Evolutionary conservation across 2,888 invertebrate genomes (phyloP), one percentile per base, ranked within the genome.

Genomic region (Subacronicta megacephala): DNA sequence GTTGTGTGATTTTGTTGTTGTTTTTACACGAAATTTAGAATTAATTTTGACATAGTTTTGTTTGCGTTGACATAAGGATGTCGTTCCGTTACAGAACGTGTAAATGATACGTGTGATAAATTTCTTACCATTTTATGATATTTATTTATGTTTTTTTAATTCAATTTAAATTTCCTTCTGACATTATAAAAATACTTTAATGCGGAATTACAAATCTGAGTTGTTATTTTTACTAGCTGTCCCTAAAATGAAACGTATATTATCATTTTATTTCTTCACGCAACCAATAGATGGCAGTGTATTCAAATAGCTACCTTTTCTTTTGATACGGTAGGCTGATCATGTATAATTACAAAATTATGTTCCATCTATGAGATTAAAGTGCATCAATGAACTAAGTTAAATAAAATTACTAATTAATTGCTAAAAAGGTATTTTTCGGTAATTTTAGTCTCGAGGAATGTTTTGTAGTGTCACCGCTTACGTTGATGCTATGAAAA

Each of bases 31-130:
- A 87, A 93, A 92, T 91, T 93, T 92, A 87, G 88, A 90, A 89
- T 78, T 88, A 88, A 82, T 89, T 90, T 91, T 91, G 91, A 92
- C 92, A 90, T 90, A 90, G 85, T 91, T 91, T 92, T 91, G 90
- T 93, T 92, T 92, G 92, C 90, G 90, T 90, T 93, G 93, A 93
- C 93, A 91, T 88, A 81, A 83, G 85, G 71, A 78, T 75, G 49
- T 62, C 76, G 72, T 77, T 83, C 62, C 75, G 64, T 77, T 75
- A 44, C 46, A 59, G 4, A 53, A 44, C 13, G 41, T 43, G 42
- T 49, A 16, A 41, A 38, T 55, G 23, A 45, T 13, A 62, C 53
- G 52, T 58, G 49, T 45, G 49, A 50, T 9, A 33, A 17, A 47
- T 50, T 36, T 36, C 15, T 15, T 7, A 0, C 7, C 12, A 17